A percentile compares a stretch with the other conserved stretches of the same genome.
These are phyloP conservation scores for Morone saxatilis DNA, from an alignment of 2,113 vertebrate genomes.

Conservation along the genomic window DNA sequence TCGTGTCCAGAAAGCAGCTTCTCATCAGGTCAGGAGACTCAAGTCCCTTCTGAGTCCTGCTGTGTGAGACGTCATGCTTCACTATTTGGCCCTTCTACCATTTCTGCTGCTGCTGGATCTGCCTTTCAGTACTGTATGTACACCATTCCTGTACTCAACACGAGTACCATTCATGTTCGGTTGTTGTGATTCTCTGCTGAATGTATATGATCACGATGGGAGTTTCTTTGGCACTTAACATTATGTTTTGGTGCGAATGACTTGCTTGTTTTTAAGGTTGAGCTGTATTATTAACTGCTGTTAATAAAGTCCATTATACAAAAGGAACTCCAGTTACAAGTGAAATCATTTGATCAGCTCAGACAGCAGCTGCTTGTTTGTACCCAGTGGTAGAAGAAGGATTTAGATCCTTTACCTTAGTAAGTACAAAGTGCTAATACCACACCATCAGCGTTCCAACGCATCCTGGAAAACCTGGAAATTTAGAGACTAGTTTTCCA, in stretches of 20 bases:
- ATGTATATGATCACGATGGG: constrained; percentile 53
- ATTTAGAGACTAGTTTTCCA: too few relatives aligned
- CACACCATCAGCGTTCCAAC: too few relatives aligned
- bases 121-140: constrained; percentile 20
- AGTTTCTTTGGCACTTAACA: constrained; percentile 47
- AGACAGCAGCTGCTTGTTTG: background rate
- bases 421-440: too few relatives aligned
- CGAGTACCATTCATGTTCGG: constrained; percentile 15
- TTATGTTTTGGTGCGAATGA: constrained; percentile 47
- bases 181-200: constrained; percentile 66
- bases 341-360: background rate
- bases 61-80: background rate
- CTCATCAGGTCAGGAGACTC: background rate
- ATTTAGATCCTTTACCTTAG: too few relatives aligned
- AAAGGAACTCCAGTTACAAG: constrained; percentile 6
- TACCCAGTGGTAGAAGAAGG: too few relatives aligned
- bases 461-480: too few relatives aligned
- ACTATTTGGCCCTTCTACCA: background rate
- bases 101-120: constrained; percentile 33
- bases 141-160: constrained; percentile 44
- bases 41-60: background rate
- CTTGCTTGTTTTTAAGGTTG: constrained; percentile 53
- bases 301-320: constrained; percentile 72
- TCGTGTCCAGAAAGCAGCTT: background rate
- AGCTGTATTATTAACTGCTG: constrained; percentile 68